Evolutionary conservation across 2,888 invertebrate species (phyloP).

Genomic region (Volucella inflata): DNA sequence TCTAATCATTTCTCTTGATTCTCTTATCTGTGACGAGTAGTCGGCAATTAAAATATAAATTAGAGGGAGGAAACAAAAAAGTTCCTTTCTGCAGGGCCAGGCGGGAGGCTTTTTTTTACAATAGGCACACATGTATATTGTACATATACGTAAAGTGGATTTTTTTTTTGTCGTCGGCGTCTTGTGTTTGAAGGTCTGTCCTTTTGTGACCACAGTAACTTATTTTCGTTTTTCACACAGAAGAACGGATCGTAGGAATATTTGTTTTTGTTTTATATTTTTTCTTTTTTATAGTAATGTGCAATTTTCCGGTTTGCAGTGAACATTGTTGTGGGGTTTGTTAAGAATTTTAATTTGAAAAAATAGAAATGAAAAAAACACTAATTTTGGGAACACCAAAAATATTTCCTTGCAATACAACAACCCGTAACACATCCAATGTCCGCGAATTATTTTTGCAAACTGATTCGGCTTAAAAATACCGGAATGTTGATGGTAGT

Average conservation of each 20-base stretch:
- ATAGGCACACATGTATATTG: conserved; percentile 1
- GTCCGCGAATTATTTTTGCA: conserved; percentile 68
- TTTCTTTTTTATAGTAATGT: not conserved
- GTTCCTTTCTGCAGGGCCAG: conserved; percentile 19
- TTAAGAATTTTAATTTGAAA: conserved; percentile 13
- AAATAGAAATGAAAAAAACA: conserved; percentile 23
- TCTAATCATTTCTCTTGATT: conserved; percentile 21
- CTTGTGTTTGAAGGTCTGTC: conserved; percentile 11
- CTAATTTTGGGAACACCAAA: not conserved
- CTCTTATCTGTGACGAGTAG: conserved; percentile 31
- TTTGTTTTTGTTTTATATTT: not conserved
- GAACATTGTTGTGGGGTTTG: conserved; percentile 4
- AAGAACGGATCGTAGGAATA: not conserved
- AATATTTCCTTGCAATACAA: conserved; percentile 43
- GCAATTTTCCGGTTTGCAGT: not conserved
- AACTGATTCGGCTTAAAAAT: conserved; percentile 55
- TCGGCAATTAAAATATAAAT: conserved; percentile 3
- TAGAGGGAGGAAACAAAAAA: conserved; percentile 16
- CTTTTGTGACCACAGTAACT: conserved; percentile 1
- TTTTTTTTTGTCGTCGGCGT: not conserved
- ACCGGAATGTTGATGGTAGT: conserved; percentile 59
- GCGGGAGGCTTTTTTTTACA: conserved; percentile 17
- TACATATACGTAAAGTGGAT: not conserved
- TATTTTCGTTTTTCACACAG: conserved; percentile 12
- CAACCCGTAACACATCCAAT: conserved; percentile 61